Percentiles rank a stretch among this genome's conserved stretches.
Conservation (phyloP, 2,113 vertebrate genomes). For the Sinocyclocheilus anophthalmus region DNA sequence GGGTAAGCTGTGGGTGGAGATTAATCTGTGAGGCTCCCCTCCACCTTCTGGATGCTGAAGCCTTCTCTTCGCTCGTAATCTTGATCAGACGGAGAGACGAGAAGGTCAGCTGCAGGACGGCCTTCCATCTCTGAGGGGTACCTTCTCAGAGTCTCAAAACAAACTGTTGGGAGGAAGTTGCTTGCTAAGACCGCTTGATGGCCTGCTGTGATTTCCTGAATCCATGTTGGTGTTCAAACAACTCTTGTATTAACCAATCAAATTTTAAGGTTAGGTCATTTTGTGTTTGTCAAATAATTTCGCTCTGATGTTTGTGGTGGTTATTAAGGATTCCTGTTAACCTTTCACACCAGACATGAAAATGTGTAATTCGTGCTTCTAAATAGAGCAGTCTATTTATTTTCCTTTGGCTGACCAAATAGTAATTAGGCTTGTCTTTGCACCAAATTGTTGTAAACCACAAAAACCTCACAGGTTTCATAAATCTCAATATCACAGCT, state of each 20-base stretch:
- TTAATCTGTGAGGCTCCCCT: constrained; percentile 1
- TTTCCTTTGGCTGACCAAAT: not conserved
- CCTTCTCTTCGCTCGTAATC: not conserved
- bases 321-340: not conserved
- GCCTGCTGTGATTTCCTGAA: not conserved
- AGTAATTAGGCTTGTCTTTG: no score
- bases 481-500: not conserved
- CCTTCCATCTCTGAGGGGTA: not conserved
- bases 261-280: not conserved
- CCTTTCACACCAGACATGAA: not conserved
- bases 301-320: not conserved
- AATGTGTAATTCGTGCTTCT: not conserved
- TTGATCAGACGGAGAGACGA: constrained; percentile 9
- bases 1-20: not conserved
- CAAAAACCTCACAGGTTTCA: no score
- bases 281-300: not conserved
- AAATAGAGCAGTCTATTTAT: not conserved
- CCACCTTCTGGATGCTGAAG: not conserved
- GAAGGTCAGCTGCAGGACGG: not conserved
- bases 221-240: not conserved
- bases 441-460: no score
- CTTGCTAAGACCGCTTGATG: not conserved
- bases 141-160: not conserved
- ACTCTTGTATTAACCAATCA: not conserved
- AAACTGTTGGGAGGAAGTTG: not conserved